phyloP scores from a whole-genome alignment of 1,140 invertebrate species.

The Megalopta genalis region DNA sequence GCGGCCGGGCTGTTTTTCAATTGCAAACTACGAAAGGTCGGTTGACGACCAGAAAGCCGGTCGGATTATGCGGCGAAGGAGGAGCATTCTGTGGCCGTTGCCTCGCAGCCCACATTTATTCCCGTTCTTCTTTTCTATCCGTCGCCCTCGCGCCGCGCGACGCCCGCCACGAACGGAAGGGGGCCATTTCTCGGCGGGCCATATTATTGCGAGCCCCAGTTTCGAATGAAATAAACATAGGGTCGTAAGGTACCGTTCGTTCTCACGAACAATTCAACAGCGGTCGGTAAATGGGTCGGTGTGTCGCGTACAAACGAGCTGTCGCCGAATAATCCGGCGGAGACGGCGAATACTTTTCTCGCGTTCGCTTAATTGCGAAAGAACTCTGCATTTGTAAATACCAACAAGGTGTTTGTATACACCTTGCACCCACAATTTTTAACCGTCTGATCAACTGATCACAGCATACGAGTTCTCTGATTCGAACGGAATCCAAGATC shows the following conservation, averaged over 20 bases:
- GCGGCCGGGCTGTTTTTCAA: not conserved
- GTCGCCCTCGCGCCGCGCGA: not conserved
- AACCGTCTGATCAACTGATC: too few relatives aligned
- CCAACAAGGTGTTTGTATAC: too few relatives aligned
- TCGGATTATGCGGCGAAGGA: slow-evolving; percentile 2
- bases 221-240: slow-evolving; percentile 30
- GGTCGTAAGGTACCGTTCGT: slow-evolving; percentile 11
- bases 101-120: not conserved
- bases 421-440: too few relatives aligned
- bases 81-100: not conserved
- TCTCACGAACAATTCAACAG: not conserved
- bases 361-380: too few relatives aligned
- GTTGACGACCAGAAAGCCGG: not conserved
- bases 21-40: slow-evolving; percentile 7
- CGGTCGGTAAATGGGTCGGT: not conserved
- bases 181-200: not conserved
- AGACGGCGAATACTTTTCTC: too few relatives aligned
- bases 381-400: too few relatives aligned
- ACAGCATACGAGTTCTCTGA: too few relatives aligned
- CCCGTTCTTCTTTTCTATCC: slow-evolving; percentile 2
- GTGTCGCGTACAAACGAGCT: not conserved
- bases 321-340: not conserved
- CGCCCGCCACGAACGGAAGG: not conserved
- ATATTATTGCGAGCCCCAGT: slow-evolving; percentile 3
- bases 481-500: too few relatives aligned